A percentile compares a stretch with the other conserved stretches of the same genome.
phyloP scores from a whole-genome alignment of 2,888 invertebrate species.

The Nomada ruficornis region DNA sequence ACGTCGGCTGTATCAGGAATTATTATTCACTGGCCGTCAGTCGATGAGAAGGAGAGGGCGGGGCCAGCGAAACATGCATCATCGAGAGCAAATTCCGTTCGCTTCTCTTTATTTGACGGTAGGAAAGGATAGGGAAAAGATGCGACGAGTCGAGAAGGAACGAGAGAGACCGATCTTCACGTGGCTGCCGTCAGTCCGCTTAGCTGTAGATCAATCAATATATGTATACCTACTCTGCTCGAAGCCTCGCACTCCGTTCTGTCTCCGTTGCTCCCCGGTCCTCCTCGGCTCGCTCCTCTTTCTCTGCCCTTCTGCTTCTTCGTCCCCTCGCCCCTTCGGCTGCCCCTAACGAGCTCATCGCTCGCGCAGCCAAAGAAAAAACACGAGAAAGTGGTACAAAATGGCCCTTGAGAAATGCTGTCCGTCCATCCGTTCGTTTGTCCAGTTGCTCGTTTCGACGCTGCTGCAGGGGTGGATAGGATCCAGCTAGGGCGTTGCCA shows the following conservation, averaged over 20 bases:
- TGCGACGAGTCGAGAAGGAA: constrained; percentile 19
- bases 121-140: constrained; percentile 42
- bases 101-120: constrained; percentile 71
- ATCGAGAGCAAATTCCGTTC: constrained; percentile 75
- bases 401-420: constrained; percentile 79
- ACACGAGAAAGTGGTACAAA: constrained; percentile 80
- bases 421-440: constrained; percentile 50
- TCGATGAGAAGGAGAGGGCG: constrained; percentile 67
- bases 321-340: constrained; percentile 66
- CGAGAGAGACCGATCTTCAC: constrained; percentile 63
- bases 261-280: constrained; percentile 38
- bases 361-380: constrained; percentile 74
- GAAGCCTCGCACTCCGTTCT: constrained; percentile 64
- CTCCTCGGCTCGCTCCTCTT: constrained; percentile 48
- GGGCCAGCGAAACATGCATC: constrained; percentile 73
- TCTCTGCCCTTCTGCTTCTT: constrained; percentile 58
- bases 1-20: constrained; percentile 73
- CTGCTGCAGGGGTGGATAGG: constrained; percentile 55
- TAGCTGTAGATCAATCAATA: constrained; percentile 83
- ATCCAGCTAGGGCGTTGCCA: constrained; percentile 74
- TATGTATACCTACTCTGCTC: constrained; percentile 62
- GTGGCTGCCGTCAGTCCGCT: constrained; percentile 77
- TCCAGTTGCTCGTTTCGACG: constrained; percentile 37
- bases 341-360: constrained; percentile 81
- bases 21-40: constrained; percentile 75